Percentiles rank a stretch among this genome's conserved stretches.
Conservation (phyloP, 2,888 invertebrate genomes). For the Aleiodes alternator region DNA sequence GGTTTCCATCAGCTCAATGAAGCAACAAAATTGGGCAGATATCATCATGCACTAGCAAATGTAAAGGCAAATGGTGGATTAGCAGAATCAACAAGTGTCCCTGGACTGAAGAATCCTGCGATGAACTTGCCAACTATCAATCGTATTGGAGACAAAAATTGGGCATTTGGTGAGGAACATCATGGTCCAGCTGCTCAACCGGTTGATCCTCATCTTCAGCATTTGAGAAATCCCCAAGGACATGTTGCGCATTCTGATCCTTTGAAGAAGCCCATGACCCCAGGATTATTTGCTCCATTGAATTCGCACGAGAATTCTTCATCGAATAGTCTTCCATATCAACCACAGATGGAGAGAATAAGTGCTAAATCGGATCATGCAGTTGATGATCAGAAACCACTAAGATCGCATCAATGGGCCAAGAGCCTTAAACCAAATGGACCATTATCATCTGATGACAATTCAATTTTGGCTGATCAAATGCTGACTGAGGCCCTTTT, state of each 20-base stretch:
- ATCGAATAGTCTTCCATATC: constrained; percentile 26
- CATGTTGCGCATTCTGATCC: not conserved
- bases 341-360: constrained; percentile 1
- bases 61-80: constrained; percentile 53
- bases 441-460: constrained; percentile 28
- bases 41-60: constrained; percentile 59
- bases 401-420: constrained; percentile 26
- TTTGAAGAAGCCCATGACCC: not conserved
- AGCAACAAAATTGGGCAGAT: constrained; percentile 48
- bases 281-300: constrained; percentile 32
- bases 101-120: constrained; percentile 47
- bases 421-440: not conserved
- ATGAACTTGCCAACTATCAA: constrained; percentile 41
- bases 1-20: not conserved
- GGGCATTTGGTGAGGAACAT: not conserved
- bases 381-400: constrained; percentile 6
- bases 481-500: constrained; percentile 67
- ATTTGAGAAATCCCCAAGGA: not conserved
- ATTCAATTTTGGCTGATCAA: constrained; percentile 60
- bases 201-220: not conserved
- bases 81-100: constrained; percentile 47
- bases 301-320: constrained; percentile 14
- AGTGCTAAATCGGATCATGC: not conserved
- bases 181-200: too few relatives aligned
- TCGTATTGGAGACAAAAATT: constrained; percentile 26